Evolutionary conservation across 2,888 invertebrate species (phyloP), one percentile per base, ranked within the genome.

Genomic region (Eurytoma adleriae): DNA sequence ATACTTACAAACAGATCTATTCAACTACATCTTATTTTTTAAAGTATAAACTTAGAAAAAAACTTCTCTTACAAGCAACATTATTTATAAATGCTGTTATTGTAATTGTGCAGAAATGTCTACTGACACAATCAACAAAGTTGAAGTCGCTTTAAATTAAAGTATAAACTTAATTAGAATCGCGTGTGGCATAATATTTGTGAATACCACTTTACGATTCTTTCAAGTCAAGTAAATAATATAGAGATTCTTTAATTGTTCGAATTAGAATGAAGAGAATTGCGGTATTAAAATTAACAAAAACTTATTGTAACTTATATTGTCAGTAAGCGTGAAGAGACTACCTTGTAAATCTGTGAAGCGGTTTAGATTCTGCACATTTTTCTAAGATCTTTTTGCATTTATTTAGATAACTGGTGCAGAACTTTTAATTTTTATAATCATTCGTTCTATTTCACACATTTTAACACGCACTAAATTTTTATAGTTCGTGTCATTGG

Each of bases 81-180:
- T 74, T 78, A 78, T 70, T 59, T 70, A 4, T 73, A 77, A 70
- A 62, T 81, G 74, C 69, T 70, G 61, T 75, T 76, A 75, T 72
- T 64, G 71, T 72, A 59, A 75, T 81, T 81, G 75, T 81, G 69
- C 71, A 75, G 73, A 71, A 71, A 18, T 56, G 69, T n/a, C 14
- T 59, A 64, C 67, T 66, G 76, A 64, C 75, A 79, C 78, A 78
- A 81, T 79, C 48, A 27, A 61, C 27, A 79, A 70, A 74, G 50
- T 72, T 66, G 18, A 72, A 68, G 68, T 75, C 77, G 75, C 82
- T 82, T 82, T 80, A 80, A 82, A 82, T 80, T 82, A 78, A 82
- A 80, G 82, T 82, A 78, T 82, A 70, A 66, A 48, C 68, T 70
- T 70, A 77, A 72, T 30, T 72, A 72, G 27, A 74, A 69, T 83